Conservation (phyloP, 2,888 invertebrate genomes). For the Mesorhabditis belari region DNA sequence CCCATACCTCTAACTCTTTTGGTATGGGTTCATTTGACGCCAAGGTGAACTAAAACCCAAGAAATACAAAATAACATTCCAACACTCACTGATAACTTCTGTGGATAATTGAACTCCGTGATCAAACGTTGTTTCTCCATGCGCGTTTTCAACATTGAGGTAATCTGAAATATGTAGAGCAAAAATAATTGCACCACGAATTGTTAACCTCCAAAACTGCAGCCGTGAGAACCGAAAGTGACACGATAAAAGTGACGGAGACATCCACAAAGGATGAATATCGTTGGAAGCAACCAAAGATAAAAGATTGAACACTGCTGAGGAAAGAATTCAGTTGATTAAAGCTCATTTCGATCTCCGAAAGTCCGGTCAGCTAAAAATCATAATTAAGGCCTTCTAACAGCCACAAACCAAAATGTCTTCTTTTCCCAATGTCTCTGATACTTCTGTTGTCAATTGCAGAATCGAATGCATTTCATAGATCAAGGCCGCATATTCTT, state of each 20-base stretch:
- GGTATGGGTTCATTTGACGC: neutral
- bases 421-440: neutral
- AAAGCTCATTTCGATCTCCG: neutral
- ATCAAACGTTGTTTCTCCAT: no score
- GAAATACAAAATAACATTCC: neutral
- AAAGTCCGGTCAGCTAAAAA: no score
- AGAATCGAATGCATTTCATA: neutral
- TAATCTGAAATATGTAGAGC: neutral
- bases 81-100: neutral
- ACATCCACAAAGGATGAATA: conserved; percentile 20
- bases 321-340: neutral
- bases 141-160: no score
- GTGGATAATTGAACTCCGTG: no score
- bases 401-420: no score
- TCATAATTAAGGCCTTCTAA: no score
- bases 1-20: conserved; percentile 18
- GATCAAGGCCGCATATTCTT: neutral
- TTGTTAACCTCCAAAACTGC: conserved; percentile 2
- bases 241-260: conserved; percentile 17
- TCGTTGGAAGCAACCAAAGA: neutral
- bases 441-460: neutral
- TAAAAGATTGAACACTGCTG: neutral
- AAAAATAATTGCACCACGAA: neutral
- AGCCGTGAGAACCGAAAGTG: neutral
- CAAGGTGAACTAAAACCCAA: neutral